Evolutionary conservation across 1,140 invertebrate species (phyloP).

Genomic region (Matsumurasca onukii): DNA sequence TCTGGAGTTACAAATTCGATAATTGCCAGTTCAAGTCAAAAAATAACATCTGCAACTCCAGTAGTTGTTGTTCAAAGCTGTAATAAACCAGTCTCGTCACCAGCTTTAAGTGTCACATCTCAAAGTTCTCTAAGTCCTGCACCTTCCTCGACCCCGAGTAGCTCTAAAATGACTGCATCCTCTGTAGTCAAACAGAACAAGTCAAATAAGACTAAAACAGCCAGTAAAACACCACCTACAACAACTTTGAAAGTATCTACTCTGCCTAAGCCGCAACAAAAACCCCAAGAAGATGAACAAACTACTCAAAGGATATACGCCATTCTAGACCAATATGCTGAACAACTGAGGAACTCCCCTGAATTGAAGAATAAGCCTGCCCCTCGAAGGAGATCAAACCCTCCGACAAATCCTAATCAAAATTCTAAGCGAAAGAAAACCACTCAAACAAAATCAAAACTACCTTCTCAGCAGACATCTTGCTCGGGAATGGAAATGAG

Average conservation of each 20-base stretch:
- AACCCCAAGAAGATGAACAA: slow-evolving; percentile 78
- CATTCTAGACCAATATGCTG: slow-evolving; percentile 77
- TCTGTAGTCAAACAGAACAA: slow-evolving; percentile 41
- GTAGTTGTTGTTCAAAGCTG: slow-evolving; percentile 61
- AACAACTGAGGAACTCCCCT: slow-evolving; percentile 74
- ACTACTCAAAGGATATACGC: slow-evolving; percentile 78
- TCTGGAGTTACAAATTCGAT: slow-evolving; percentile 26
- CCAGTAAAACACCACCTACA: slow-evolving; percentile 54
- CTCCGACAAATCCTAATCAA: slow-evolving; percentile 67
- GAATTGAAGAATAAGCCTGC: slow-evolving; percentile 80
- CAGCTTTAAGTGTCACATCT: slow-evolving; percentile 59
- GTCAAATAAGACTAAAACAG: slow-evolving; percentile 50
- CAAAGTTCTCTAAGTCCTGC: slow-evolving; percentile 60
- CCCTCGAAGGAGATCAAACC: slow-evolving; percentile 69
- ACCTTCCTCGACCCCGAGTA: slow-evolving; percentile 38
- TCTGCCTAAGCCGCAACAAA: slow-evolving; percentile 67
- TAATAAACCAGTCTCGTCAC: slow-evolving; percentile 60
- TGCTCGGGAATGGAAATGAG: slow-evolving; percentile 43
- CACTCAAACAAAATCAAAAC: slow-evolving; percentile 57
- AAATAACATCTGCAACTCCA: slow-evolving; percentile 54
- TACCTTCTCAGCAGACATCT: slow-evolving; percentile 52
- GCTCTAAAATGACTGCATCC: slow-evolving; percentile 41
- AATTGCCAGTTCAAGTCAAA: slow-evolving; percentile 42
- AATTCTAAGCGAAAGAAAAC: slow-evolving; percentile 73
- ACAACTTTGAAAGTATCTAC: slow-evolving; percentile 60